phyloP scores from a whole-genome alignment of 2,888 invertebrate genomes.

The Girardia tigrina region DNA sequence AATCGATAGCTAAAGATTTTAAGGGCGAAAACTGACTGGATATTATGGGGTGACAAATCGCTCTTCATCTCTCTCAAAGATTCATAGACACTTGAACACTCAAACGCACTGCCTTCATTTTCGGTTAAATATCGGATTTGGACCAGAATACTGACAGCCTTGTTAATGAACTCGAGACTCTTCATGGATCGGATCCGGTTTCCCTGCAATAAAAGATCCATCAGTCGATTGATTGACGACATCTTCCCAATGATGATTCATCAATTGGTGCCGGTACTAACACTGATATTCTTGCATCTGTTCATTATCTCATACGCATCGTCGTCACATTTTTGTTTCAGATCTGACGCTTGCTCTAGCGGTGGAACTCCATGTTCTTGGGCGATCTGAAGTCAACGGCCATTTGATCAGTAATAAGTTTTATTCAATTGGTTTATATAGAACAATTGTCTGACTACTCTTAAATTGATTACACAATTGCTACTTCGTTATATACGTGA shows the following conservation, averaged over 20 bases:
- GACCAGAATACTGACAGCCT: slow-evolving; percentile 34
- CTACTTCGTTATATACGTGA: too few species aligned
- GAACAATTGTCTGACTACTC: too few species aligned
- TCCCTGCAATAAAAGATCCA: background rate
- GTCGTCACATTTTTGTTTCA: slow-evolving; percentile 71
- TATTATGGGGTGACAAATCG: background rate
- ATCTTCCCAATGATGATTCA: too few species aligned
- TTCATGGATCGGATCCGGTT: slow-evolving; percentile 34
- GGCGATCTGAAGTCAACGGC: slow-evolving; percentile 60
- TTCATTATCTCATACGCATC: slow-evolving; percentile 66
- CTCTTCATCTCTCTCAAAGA: slow-evolving; percentile 33
- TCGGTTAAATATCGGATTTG: slow-evolving; percentile 34
- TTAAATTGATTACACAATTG: too few species aligned
- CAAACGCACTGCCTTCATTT: slow-evolving; percentile 29
- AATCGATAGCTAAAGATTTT: too few species aligned
- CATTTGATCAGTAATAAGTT: background rate
- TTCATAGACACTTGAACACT: slow-evolving; percentile 34
- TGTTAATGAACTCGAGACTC: slow-evolving; percentile 36
- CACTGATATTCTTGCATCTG: slow-evolving; percentile 26
- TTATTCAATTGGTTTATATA: too few species aligned
- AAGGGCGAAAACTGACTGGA: background rate
- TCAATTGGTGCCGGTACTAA: too few species aligned
- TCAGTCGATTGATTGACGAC: background rate
- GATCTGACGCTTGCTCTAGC: slow-evolving; percentile 72
- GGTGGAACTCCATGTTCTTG: slow-evolving; percentile 70